Evolutionary conservation across 1,140 invertebrate species (phyloP).

Genomic region (Melanaphis sacchari): DNA sequence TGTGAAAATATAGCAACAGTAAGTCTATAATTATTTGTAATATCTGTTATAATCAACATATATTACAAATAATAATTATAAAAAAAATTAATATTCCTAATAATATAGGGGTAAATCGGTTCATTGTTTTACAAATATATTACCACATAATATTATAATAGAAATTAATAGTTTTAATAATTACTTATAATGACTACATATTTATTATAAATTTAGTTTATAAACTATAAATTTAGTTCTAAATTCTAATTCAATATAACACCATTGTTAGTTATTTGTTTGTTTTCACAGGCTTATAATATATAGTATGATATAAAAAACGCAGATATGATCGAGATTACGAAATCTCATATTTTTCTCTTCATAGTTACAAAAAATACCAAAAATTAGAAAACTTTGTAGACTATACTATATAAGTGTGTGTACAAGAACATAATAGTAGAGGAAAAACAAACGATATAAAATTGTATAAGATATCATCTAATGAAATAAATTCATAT

Average conservation of each 20-base stretch:
- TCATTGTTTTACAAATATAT: background rate
- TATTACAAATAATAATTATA: background rate
- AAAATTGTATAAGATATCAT: background rate
- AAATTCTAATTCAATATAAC: background rate
- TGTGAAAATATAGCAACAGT: background rate
- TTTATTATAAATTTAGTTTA: background rate
- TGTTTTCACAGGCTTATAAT: background rate
- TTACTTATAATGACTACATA: background rate
- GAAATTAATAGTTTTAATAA: background rate
- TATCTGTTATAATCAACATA: no score
- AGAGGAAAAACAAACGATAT: conserved; percentile 14
- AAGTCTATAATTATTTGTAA: no score
- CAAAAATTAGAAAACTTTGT: conserved; percentile 17
- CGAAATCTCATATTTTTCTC: background rate
- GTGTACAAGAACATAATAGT: background rate
- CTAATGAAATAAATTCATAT: conserved; percentile 26
- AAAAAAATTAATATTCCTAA: background rate
- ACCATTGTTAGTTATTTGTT: background rate
- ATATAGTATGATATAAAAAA: background rate
- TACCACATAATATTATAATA: background rate
- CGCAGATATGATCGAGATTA: background rate
- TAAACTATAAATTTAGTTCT: background rate
- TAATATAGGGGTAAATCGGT: background rate
- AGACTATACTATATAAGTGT: background rate
- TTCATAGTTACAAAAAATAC: background rate